phyloP scores from a whole-genome alignment of 2,113 vertebrate species.

The Myodes glareolus region DNA sequence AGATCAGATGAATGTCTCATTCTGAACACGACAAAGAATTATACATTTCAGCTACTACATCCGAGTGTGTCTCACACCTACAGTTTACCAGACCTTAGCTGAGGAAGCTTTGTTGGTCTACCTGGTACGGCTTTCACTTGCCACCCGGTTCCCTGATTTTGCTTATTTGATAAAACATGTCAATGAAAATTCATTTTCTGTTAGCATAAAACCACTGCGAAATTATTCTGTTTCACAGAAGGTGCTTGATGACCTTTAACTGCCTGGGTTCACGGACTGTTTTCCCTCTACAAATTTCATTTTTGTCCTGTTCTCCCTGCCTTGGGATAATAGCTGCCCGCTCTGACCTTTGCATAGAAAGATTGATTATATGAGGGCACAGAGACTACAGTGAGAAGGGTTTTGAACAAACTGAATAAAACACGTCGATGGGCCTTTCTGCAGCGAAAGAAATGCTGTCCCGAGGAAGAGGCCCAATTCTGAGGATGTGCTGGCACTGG shows the following conservation, averaged over 20 bases:
- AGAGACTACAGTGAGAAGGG: conserved; percentile 51
- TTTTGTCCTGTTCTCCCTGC: conserved; percentile 70
- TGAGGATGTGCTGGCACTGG: neutral
- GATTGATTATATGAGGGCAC: conserved; percentile 65
- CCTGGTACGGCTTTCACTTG: neutral
- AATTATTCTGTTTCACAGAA: conserved; percentile 69
- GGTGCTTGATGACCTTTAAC: conserved; percentile 75
- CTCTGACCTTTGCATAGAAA: conserved; percentile 75
- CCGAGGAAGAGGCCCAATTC: neutral
- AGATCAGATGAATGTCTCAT: neutral
- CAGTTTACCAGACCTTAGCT: neutral
- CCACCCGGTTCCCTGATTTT: conserved; percentile 32
- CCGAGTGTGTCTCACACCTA: neutral
- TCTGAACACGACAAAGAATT: conserved; percentile 39
- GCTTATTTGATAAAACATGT: conserved; percentile 62
- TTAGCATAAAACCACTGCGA: conserved; percentile 69
- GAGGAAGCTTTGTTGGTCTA: neutral
- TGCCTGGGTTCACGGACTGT: conserved; percentile 68
- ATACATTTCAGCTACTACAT: neutral
- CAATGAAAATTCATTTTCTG: conserved; percentile 66
- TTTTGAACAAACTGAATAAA: conserved; percentile 67
- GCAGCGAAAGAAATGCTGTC: conserved; percentile 28
- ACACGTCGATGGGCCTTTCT: conserved; percentile 59
- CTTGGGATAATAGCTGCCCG: conserved; percentile 65
- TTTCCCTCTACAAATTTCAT: conserved; percentile 70